Percentiles rank a stretch among this genome's conserved stretches.
These are phyloP conservation scores for Tenualosa thibaudeaui DNA, from an alignment of 2,797 vertebrate genomes.

Conservation along the genomic window DNA sequence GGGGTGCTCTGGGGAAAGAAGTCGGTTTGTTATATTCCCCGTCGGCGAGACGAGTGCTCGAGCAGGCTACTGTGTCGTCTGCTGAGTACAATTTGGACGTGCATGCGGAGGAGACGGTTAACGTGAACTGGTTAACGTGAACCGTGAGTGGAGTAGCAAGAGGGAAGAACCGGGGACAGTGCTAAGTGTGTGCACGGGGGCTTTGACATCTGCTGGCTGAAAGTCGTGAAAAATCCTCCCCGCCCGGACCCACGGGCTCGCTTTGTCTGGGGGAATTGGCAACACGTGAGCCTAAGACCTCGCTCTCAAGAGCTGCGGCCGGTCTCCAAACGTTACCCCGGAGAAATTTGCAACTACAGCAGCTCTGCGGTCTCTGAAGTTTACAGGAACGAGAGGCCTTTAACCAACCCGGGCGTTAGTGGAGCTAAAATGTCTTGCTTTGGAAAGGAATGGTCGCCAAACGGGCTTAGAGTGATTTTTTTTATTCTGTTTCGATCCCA, in stretches of 20 bases:
- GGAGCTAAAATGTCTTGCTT: no score
- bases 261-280: conserved; percentile 3
- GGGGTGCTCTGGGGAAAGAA: background rate
- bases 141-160: background rate
- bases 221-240: background rate
- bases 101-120: background rate
- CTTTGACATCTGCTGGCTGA: background rate
- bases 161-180: background rate
- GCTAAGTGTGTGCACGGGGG: background rate
- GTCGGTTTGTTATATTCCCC: background rate
- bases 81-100: background rate
- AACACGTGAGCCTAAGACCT: background rate
- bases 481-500: no score
- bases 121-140: no score
- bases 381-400: background rate
- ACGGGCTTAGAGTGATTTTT: no score
- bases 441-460: no score
- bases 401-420: background rate
- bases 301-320: background rate
- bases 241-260: background rate
- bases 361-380: background rate
- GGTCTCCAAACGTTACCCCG: background rate
- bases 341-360: background rate
- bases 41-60: background rate
- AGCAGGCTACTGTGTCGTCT: background rate